phyloP scores from a whole-genome alignment of 2,888 invertebrate species.

The Agrypnus murinus region DNA sequence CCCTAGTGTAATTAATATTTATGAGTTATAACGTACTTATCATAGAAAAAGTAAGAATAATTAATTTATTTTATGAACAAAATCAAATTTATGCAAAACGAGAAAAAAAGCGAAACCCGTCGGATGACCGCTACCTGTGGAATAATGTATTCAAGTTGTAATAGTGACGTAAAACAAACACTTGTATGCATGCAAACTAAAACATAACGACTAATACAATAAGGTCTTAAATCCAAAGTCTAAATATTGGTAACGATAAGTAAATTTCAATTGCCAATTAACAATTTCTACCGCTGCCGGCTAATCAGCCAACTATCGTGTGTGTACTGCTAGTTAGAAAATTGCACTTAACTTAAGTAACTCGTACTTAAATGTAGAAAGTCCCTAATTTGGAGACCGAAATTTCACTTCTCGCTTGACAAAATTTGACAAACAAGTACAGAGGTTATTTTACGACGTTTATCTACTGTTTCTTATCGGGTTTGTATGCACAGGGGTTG shows the following conservation, averaged over 20 bases:
- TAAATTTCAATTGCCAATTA: constrained; percentile 22
- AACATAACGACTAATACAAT: constrained; percentile 21
- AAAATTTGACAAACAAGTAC: constrained; percentile 11
- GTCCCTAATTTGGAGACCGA: constrained; percentile 15
- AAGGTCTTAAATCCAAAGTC: constrained; percentile 15
- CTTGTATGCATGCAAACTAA: constrained; percentile 31
- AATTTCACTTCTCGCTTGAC: constrained; percentile 25
- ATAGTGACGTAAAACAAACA: constrained; percentile 28
- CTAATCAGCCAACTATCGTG: neutral
- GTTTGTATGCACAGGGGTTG: constrained; percentile 1
- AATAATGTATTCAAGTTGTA: constrained; percentile 1
- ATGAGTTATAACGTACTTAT: neutral
- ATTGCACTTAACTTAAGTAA: constrained; percentile 25
- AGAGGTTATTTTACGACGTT: neutral
- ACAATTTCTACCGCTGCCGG: constrained; percentile 20
- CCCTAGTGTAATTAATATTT: neutral
- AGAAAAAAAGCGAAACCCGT: constrained; percentile 6
- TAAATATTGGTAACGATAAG: constrained; percentile 14
- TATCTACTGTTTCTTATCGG: neutral
- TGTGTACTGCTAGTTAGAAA: constrained; percentile 3
- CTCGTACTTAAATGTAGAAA: constrained; percentile 23
- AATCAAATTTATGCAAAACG: neutral
- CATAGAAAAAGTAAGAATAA: neutral
- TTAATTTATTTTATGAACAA: no score
- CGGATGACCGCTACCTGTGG: neutral